phyloP scores from a whole-genome alignment of 2,888 invertebrate genomes.

The Allophyes oxyacanthae region DNA sequence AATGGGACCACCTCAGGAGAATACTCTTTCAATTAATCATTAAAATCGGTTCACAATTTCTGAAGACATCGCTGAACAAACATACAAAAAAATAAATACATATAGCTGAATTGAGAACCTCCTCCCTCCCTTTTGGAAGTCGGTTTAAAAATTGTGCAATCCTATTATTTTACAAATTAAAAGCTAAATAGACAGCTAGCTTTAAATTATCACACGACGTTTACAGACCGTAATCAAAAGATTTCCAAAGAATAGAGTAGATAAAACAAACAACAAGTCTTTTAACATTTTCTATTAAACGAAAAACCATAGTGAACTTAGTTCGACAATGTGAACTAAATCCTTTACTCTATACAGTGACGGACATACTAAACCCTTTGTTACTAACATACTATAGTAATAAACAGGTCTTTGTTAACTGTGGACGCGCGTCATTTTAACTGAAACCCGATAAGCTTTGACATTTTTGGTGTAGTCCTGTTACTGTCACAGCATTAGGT shows the following conservation, averaged over 20 bases:
- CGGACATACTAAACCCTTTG: constrained; percentile 36
- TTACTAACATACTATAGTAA: constrained; percentile 41
- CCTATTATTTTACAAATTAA: too few species aligned
- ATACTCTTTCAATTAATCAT: too few species aligned
- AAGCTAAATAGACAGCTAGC: too few species aligned
- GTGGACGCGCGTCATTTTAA: constrained; percentile 70
- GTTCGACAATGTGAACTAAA: constrained; percentile 14
- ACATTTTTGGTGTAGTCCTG: constrained; percentile 57
- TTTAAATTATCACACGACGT: background rate
- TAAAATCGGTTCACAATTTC: too few species aligned
- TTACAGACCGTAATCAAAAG: background rate
- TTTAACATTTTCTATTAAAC: constrained; percentile 27
- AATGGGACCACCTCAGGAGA: too few species aligned
- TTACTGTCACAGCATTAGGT: constrained; percentile 51
- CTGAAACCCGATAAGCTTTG: constrained; percentile 76
- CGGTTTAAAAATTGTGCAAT: too few species aligned
- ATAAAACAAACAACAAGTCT: constrained; percentile 6
- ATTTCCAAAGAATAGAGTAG: constrained; percentile 3
- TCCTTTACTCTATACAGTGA: constrained; percentile 8
- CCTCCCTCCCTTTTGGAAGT: too few species aligned
- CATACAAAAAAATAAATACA: too few species aligned
- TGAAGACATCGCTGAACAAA: too few species aligned
- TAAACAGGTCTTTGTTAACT: constrained; percentile 71
- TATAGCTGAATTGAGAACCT: too few species aligned
- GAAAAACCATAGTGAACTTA: too few species aligned